phyloP scores from a whole-genome alignment of 2,113 vertebrate species.

The Deroptyus accipitrinus region DNA sequence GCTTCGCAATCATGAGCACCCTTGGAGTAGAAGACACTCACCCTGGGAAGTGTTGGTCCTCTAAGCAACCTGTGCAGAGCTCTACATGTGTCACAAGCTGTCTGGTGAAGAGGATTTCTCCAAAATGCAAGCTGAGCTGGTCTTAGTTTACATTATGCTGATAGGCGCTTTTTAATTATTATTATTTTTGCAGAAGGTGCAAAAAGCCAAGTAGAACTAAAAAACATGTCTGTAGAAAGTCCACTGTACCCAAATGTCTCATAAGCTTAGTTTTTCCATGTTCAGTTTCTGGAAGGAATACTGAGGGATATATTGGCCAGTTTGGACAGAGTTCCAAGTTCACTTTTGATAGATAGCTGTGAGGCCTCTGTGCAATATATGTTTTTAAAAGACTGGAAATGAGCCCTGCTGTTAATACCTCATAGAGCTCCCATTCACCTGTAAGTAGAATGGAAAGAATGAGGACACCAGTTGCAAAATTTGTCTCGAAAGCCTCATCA shows the following conservation, averaged over 20 bases:
- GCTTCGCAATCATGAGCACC: background rate
- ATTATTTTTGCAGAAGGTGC: background rate
- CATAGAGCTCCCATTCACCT: background rate
- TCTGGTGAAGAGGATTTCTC: background rate
- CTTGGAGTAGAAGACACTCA: background rate
- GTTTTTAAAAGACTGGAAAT: background rate
- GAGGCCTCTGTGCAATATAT: background rate
- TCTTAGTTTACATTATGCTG: background rate
- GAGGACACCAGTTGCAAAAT: background rate
- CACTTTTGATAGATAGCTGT: background rate
- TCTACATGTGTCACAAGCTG: background rate
- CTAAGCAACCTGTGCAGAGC: background rate
- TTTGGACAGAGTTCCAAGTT: background rate
- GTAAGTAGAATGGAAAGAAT: slow-evolving; percentile 25
- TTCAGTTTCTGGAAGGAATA: background rate
- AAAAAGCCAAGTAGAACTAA: background rate
- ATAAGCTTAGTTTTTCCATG: background rate
- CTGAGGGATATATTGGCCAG: background rate
- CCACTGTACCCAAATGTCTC: background rate
- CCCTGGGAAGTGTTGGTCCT: background rate
- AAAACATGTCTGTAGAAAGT: background rate
- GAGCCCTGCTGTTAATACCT: background rate
- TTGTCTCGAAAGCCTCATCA: background rate
- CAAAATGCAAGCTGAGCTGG: background rate
- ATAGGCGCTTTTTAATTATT: background rate